These are phyloP conservation scores for Fregetta grallaria DNA, from an alignment of 2,113 vertebrate species.

Conservation along the genomic window DNA sequence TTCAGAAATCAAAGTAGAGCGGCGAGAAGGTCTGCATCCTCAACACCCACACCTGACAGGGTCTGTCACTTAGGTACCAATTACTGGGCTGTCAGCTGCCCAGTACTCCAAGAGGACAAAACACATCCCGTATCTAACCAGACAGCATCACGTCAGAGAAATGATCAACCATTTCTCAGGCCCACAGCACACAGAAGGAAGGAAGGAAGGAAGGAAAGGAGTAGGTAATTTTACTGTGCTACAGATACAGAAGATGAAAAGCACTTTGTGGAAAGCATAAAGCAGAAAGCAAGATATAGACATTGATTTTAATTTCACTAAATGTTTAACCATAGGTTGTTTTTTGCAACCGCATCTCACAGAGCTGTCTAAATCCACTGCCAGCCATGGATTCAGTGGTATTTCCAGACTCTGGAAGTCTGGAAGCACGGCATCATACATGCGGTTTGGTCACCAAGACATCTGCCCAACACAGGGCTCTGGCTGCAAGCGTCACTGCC, in stretches of 20 bases:
- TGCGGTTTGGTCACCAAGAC: neutral
- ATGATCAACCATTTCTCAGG: neutral
- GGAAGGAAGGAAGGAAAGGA: neutral
- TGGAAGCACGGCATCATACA: neutral
- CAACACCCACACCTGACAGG: neutral
- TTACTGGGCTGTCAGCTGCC: neutral
- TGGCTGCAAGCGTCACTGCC: neutral
- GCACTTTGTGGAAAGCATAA: neutral
- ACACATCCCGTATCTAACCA: neutral
- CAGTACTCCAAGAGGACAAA: neutral
- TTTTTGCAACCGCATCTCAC: neutral
- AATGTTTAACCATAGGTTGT: neutral
- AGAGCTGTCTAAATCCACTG: neutral
- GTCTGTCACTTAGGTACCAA: neutral
- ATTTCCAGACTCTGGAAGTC: neutral
- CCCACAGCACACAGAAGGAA: neutral
- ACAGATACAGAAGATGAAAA: neutral
- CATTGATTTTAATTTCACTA: neutral
- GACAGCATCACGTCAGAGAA: neutral
- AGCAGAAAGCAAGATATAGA: neutral
- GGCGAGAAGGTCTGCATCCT: neutral
- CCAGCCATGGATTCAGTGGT: neutral
- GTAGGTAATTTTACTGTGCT: neutral
- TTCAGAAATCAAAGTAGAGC: neutral
- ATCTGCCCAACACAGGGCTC: fast-evolving